Evolutionary conservation across 2,797 vertebrate genomes (phyloP).

Genomic region (Oreochromis mossambicus): DNA sequence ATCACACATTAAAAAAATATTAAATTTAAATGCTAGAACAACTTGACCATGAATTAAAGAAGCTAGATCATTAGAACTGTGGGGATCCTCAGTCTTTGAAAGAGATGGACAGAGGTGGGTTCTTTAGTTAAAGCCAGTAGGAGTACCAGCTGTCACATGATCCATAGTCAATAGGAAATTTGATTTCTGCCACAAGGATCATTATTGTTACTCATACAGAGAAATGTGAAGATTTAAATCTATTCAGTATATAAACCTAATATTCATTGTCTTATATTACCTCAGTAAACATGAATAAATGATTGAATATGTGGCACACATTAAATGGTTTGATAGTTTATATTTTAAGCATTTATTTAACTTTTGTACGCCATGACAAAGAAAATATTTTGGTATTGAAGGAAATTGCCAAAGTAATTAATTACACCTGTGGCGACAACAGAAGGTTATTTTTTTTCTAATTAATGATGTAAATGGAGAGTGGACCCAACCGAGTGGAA

Average conservation of each 20-base stretch:
- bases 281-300: background rate
- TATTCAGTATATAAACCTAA: background rate
- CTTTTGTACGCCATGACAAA: background rate
- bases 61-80: background rate
- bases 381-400: background rate
- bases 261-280: background rate
- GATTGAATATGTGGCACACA: background rate
- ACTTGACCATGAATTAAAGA: background rate
- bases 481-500: background rate
- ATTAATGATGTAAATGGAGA: background rate
- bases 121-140: background rate
- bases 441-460: background rate
- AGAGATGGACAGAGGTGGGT: background rate
- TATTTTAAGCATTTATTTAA: background rate
- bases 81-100: background rate
- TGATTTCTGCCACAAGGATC: background rate
- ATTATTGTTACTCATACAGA: background rate
- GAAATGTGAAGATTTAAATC: background rate
- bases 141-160: background rate
- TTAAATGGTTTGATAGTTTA: background rate
- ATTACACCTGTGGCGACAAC: background rate
- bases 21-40: background rate
- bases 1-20: background rate
- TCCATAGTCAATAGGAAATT: background rate
- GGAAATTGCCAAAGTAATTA: background rate